A percentile compares a stretch with the other conserved stretches of the same genome.
These are phyloP conservation scores for Agapornis roseicollis DNA, from an alignment of 2,113 vertebrate genomes.

Conservation along the genomic window DNA sequence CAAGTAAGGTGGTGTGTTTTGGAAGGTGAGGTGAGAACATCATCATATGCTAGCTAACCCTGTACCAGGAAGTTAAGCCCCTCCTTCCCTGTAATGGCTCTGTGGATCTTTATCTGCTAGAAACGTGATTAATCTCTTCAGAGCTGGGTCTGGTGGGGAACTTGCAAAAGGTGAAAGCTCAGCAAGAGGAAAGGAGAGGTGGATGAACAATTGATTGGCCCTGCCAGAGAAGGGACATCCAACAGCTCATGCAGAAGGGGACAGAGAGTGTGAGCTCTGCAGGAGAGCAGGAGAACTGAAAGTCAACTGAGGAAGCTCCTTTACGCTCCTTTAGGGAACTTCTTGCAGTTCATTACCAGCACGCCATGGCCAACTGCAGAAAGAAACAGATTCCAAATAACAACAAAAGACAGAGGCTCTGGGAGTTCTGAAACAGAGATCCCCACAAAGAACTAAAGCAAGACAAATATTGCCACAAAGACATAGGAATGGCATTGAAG, in stretches of 20 bases:
- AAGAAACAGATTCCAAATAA: background rate
- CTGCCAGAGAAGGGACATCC: background rate
- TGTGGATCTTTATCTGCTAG: constrained; percentile 29
- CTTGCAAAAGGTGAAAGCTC: background rate
- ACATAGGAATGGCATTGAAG: background rate
- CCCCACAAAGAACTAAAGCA: background rate
- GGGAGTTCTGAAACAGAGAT: background rate
- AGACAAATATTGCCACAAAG: background rate
- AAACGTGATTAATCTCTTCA: background rate
- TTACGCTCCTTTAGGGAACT: background rate
- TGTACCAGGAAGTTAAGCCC: background rate
- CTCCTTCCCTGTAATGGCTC: background rate
- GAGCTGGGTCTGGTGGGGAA: background rate
- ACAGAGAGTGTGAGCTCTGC: background rate
- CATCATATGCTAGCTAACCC: background rate
- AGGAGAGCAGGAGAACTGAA: background rate
- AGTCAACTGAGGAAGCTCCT: background rate
- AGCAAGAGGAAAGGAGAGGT: background rate
- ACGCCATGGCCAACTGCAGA: background rate
- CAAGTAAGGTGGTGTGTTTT: background rate
- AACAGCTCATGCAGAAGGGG: background rate
- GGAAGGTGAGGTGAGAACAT: background rate
- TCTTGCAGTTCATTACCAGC: background rate
- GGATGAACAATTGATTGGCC: background rate
- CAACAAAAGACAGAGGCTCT: background rate